Evolutionary conservation across 2,797 vertebrate genomes (phyloP).

Genomic region (Sebastes steindachneri): DNA sequence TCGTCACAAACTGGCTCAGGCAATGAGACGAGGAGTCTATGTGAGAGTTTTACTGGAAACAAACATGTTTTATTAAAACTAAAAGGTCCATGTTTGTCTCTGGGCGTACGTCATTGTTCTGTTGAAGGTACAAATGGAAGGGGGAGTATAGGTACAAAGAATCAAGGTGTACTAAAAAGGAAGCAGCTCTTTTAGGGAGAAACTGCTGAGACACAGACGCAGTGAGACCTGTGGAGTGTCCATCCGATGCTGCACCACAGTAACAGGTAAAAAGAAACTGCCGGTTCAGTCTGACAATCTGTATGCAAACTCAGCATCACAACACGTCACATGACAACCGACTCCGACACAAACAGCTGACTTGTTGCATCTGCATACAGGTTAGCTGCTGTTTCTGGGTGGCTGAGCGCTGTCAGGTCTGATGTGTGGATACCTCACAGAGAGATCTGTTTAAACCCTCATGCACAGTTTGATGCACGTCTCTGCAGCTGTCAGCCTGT

Average conservation of each 20-base stretch:
- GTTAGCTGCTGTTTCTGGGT: not conserved
- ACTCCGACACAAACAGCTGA: not conserved
- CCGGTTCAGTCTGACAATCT: not conserved
- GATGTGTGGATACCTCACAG: not conserved
- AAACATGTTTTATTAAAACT: not conserved
- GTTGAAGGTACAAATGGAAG: not conserved
- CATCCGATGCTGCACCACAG: too few species aligned
- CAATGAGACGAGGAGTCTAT: too few species aligned
- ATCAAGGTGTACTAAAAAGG: not conserved
- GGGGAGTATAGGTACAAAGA: not conserved
- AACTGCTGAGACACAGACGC: not conserved
- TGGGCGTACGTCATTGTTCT: not conserved
- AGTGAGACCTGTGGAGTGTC: too few species aligned
- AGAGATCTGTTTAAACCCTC: not conserved
- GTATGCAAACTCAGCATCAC: not conserved
- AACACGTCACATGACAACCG: not conserved
- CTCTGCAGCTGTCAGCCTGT: slow-evolving; percentile 20
- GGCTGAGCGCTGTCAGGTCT: slow-evolving; percentile 11
- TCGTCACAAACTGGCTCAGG: not conserved
- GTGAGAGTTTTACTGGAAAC: not conserved
- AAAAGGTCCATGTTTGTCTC: not conserved
- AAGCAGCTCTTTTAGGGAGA: not conserved
- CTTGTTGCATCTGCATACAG: not conserved
- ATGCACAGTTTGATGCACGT: slow-evolving; percentile 5
- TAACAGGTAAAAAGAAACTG: too few species aligned